phyloP scores from a whole-genome alignment of 2,888 invertebrate species.

The Ametastegia equiseti region DNA sequence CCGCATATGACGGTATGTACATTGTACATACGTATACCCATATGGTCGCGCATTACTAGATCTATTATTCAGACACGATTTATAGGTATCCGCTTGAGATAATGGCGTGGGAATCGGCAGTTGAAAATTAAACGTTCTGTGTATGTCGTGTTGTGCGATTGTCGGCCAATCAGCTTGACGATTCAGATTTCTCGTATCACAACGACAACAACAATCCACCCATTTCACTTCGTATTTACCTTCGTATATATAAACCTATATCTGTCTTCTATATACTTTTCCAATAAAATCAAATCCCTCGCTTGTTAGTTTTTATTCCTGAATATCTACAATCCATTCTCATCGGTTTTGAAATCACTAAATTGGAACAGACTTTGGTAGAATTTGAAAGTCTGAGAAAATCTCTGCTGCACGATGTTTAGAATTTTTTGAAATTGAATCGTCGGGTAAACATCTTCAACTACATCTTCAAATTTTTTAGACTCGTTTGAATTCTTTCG shows the following conservation, averaged over 20 bases:
- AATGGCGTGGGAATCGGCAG: constrained; percentile 55
- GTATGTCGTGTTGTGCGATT: constrained; percentile 27
- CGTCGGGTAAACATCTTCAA: too few species aligned
- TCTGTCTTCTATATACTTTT: not conserved
- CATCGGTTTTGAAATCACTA: too few species aligned
- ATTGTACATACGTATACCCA: not conserved
- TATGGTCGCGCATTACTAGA: constrained; percentile 36
- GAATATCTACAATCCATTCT: too few species aligned
- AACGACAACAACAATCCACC: constrained; percentile 15
- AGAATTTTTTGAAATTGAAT: too few species aligned
- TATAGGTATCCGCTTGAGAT: constrained; percentile 50
- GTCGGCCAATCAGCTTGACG: constrained; percentile 26
- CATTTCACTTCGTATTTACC: not conserved
- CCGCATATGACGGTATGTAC: not conserved
- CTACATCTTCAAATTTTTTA: too few species aligned
- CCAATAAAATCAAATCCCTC: not conserved
- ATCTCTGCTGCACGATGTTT: not conserved
- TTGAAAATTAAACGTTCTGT: constrained; percentile 50
- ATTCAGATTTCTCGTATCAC: constrained; percentile 38
- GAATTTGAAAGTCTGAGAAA: too few species aligned
- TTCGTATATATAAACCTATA: not conserved
- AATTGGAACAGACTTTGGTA: too few species aligned
- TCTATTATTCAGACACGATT: constrained; percentile 55
- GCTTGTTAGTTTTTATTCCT: too few species aligned
- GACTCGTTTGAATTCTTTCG: too few species aligned